Evolutionary conservation across 2,888 invertebrate species (phyloP).

Genomic region (Ryuthela nishihirai): DNA sequence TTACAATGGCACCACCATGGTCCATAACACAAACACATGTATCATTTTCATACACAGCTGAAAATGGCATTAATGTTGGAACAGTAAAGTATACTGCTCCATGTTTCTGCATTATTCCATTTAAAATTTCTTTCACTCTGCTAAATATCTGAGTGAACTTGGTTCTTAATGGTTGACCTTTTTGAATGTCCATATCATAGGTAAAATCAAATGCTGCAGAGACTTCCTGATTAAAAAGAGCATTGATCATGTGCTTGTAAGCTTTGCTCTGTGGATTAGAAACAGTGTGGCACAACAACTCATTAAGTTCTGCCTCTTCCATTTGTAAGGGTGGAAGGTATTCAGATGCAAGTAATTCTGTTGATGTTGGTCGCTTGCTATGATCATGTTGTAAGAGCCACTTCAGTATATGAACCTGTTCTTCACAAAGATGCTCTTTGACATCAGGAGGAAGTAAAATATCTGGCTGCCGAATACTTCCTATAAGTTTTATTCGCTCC

Average conservation of each 20-base stretch:
- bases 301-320: conserved; percentile 79
- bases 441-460: conserved; percentile 69
- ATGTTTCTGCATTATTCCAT: conserved; percentile 48
- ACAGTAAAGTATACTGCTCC: conserved; percentile 62
- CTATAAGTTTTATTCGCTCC: conserved; percentile 78
- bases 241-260: conserved; percentile 59
- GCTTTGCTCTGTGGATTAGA: conserved; percentile 74
- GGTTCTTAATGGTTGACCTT: conserved; percentile 14
- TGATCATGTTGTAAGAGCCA: conserved; percentile 85
- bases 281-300: conserved; percentile 74
- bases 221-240: conserved; percentile 55
- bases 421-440: conserved; percentile 51
- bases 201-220: conserved; percentile 70
- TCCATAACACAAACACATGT: conserved; percentile 75
- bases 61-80: conserved; percentile 72
- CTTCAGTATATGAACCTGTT: conserved; percentile 56
- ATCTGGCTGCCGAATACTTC: conserved; percentile 65
- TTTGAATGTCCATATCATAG: conserved; percentile 63
- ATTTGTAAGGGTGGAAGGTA: conserved; percentile 78
- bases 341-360: conserved; percentile 75
- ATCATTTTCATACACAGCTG: conserved; percentile 57
- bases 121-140: conserved; percentile 54
- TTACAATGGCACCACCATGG: conserved; percentile 75
- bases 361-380: conserved; percentile 74
- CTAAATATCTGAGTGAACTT: conserved; percentile 17